These are phyloP conservation scores for Callyntrura sp. DNA, from an alignment of 2,888 invertebrate species.

Conservation along the genomic window DNA sequence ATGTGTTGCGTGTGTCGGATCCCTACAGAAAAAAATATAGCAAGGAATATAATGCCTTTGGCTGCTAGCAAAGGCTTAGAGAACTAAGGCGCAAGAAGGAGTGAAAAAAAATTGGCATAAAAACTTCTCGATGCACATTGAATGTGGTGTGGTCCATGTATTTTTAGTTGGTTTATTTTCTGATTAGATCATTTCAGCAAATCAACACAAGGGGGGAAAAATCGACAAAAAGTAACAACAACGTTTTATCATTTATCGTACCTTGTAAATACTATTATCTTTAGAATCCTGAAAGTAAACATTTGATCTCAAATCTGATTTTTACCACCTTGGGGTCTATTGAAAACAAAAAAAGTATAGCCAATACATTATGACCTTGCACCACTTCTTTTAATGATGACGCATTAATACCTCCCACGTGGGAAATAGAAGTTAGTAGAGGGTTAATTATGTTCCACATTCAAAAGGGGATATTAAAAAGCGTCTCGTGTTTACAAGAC, in stretches of 20 bases:
- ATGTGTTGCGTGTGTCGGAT: background rate
- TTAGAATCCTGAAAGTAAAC: background rate
- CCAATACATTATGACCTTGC: background rate
- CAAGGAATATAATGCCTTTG: background rate
- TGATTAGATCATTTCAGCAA: constrained; percentile 17
- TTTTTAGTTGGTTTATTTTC: constrained; percentile 29
- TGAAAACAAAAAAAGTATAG: background rate
- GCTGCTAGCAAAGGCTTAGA: background rate
- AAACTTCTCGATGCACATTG: background rate
- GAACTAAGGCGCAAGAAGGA: background rate
- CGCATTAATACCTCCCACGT: too few species aligned
- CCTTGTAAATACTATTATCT: background rate
- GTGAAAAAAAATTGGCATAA: background rate
- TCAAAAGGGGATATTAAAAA: too few species aligned
- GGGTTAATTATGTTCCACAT: too few species aligned
- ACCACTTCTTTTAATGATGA: background rate
- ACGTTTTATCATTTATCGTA: background rate
- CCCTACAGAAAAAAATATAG: background rate
- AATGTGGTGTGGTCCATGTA: background rate
- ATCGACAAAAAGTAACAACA: background rate
- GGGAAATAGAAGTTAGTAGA: too few species aligned
- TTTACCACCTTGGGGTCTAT: background rate
- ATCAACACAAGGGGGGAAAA: background rate
- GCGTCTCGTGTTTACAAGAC: too few species aligned
- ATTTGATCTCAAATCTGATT: background rate